Conservation (phyloP, 2,797 vertebrate species). For the Pangasius macronema region DNA sequence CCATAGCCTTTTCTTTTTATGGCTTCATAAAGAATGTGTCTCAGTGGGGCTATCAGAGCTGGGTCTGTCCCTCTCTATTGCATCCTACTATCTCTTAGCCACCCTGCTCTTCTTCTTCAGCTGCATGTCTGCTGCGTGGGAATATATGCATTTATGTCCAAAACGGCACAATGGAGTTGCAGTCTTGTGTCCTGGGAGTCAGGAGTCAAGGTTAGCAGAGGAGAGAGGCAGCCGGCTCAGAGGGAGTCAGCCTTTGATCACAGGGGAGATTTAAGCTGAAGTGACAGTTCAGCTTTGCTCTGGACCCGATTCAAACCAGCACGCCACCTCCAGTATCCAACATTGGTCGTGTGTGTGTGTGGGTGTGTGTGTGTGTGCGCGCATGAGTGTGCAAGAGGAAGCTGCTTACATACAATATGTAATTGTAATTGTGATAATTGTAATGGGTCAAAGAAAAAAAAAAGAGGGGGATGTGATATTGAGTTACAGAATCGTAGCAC, state of each 20-base stretch:
- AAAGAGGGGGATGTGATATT: not conserved
- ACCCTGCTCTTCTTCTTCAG: constrained; percentile 33
- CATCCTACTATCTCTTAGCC: constrained; percentile 23
- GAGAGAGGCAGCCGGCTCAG: constrained; percentile 7
- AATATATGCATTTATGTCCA: constrained; percentile 1
- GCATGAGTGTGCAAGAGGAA: constrained; percentile 6
- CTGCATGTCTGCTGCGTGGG: not conserved
- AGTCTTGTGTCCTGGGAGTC: constrained; percentile 35
- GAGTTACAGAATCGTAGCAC: not conserved
- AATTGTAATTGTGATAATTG: not conserved
- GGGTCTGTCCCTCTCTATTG: constrained; percentile 32
- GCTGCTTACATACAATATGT: constrained; percentile 5
- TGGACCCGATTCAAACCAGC: constrained; percentile 56
- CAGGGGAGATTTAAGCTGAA: constrained; percentile 57
- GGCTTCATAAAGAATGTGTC: constrained; percentile 75
- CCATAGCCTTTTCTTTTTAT: constrained; percentile 67
- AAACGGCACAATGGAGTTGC: constrained; percentile 2
- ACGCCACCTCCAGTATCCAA: constrained; percentile 47
- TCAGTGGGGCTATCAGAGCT: constrained; percentile 63
- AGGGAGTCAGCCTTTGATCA: constrained; percentile 57
- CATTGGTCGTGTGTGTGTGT: constrained; percentile 10
- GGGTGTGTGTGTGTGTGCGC: not conserved
- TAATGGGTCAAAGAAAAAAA: too few relatives aligned
- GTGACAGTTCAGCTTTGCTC: constrained; percentile 62
- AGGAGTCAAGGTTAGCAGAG: constrained; percentile 54